These are phyloP conservation scores for Epirrita christyi DNA, from an alignment of 2,888 invertebrate species.

Conservation along the genomic window DNA sequence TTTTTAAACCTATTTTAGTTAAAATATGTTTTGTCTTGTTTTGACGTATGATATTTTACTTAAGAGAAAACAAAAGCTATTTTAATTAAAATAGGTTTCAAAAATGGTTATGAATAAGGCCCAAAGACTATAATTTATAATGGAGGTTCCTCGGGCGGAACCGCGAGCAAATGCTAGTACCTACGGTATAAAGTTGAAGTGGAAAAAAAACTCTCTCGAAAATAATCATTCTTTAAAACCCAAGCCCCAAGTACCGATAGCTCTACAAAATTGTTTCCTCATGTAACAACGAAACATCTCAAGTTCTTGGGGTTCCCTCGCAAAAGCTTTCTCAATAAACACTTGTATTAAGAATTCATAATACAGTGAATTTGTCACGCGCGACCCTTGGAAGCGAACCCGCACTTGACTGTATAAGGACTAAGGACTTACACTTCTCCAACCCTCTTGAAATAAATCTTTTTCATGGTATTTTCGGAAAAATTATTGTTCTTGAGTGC, in stretches of 20 bases:
- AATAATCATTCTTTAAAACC: no score
- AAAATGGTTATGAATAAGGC: no score
- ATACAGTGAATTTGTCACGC: conserved; percentile 43
- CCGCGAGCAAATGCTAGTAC: no score
- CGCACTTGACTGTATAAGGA: conserved; percentile 56
- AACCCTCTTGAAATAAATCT: conserved; percentile 40
- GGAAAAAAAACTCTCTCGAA: no score
- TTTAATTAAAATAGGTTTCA: no score
- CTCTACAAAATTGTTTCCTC: conserved; percentile 14
- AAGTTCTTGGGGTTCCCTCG: conserved; percentile 9
- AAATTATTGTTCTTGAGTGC: conserved; percentile 29
- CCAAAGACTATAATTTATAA: no score
- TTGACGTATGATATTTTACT: no score
- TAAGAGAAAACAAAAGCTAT: no score
- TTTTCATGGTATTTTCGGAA: conserved; percentile 30
- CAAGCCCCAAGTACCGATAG: background rate
- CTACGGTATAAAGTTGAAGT: no score
- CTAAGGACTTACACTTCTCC: conserved; percentile 46
- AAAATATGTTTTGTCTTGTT: no score
- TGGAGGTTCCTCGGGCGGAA: no score
- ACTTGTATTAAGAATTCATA: conserved; percentile 43
- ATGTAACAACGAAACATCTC: conserved; percentile 18
- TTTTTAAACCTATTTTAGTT: no score
- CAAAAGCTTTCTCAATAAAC: conserved; percentile 31
- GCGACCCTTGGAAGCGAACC: conserved; percentile 45